phyloP scores from a whole-genome alignment of 2,113 vertebrate species.

The human region GRCh38 chr2:239788001-239788500 shows the following conservation, averaged over 20 bases:
- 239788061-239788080: too few species aligned
- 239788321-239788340: accelerated
- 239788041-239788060: accelerated
- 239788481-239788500: too few species aligned
- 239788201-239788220: neutral
- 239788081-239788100: neutral
- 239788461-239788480: neutral
- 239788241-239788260: accelerated
- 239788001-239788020: accelerated
- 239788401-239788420: accelerated
- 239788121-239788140: neutral
- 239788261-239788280: accelerated
- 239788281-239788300: too few species aligned
- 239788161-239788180: neutral
- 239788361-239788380: neutral
- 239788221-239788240: neutral
- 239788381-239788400: neutral
- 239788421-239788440: accelerated
- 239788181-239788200: accelerated
- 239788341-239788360: neutral
- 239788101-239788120: accelerated
- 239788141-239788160: accelerated
- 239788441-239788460: too few species aligned
- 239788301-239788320: neutral
- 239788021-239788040: accelerated